A percentile compares a stretch with the other conserved stretches of the same genome.
Conservation (phyloP, 2,797 vertebrate genomes). For the Catharus ustulatus region DNA sequence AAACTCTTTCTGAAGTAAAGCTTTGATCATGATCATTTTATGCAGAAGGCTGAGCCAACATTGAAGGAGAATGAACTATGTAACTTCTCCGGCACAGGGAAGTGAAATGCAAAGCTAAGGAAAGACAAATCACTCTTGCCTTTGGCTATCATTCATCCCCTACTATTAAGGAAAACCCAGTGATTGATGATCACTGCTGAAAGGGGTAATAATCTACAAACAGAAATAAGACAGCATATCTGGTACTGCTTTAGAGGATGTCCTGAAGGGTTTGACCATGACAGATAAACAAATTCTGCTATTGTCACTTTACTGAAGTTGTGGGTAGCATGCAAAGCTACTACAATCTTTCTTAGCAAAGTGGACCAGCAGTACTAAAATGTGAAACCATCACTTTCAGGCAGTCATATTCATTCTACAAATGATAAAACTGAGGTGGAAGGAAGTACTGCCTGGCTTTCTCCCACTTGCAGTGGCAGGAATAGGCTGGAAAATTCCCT, state of each 20-base stretch:
- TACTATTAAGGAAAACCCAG: not conserved
- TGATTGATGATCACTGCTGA: not conserved
- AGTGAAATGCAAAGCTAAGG: not conserved
- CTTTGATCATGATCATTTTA: not conserved
- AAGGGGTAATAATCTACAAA: not conserved
- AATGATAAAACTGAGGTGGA: not conserved
- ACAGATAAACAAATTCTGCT: not conserved
- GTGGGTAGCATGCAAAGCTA: not conserved
- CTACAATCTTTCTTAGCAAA: not conserved
- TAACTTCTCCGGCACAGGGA: not conserved
- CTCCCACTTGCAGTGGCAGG: not conserved
- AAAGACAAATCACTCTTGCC: not conserved
- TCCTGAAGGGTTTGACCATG: not conserved
- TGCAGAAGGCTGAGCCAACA: not conserved
- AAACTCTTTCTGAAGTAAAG: not conserved
- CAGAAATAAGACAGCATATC: not conserved
- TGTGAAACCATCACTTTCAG: not conserved
- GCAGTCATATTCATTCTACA: not conserved
- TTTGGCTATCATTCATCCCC: not conserved
- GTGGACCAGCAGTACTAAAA: not conserved
- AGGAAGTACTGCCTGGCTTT: not conserved
- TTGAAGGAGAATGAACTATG: not conserved
- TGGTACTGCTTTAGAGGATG: not conserved
- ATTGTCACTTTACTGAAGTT: not conserved
- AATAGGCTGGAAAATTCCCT: not conserved